A percentile compares a stretch with the other conserved stretches of the same genome.
These are phyloP conservation scores for Cheilinus undulatus DNA, from an alignment of 2,113 vertebrate species.

Conservation along the genomic window DNA sequence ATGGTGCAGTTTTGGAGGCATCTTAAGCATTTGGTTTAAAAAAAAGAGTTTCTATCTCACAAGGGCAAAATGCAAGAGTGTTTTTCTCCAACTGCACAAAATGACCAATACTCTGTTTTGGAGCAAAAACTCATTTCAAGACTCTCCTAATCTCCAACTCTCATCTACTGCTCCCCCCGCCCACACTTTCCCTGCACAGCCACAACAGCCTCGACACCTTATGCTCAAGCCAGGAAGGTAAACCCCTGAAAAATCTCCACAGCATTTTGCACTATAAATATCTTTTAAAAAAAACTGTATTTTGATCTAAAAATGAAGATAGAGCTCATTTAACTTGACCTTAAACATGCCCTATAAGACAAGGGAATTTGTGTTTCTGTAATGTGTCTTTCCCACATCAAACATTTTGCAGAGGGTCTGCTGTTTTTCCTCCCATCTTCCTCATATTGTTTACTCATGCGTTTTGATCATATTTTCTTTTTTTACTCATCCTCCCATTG, in stretches of 20 bases:
- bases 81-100: slow-evolving; percentile 25
- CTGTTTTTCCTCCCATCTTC: slow-evolving; percentile 27
- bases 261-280: background rate
- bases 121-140: slow-evolving; percentile 52
- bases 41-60: background rate
- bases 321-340: background rate
- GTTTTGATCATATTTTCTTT: slow-evolving; percentile 50
- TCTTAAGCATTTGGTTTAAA: background rate
- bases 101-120: slow-evolving; percentile 36
- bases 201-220: slow-evolving; percentile 12
- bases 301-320: background rate
- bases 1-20: background rate
- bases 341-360: background rate
- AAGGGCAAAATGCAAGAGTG: background rate
- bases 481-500: slow-evolving; percentile 49
- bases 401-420: slow-evolving; percentile 43
- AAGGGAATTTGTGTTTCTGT: background rate
- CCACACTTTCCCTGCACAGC: slow-evolving; percentile 16
- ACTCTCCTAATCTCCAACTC: slow-evolving; percentile 34
- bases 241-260: background rate
- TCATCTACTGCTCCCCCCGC: slow-evolving; percentile 12
- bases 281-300: too few relatives aligned
- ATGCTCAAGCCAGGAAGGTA: background rate
- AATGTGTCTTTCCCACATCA: slow-evolving; percentile 23
- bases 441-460: slow-evolving; percentile 36